Conservation (phyloP, 2,888 invertebrate species). For the Apodemia zela region DNA sequence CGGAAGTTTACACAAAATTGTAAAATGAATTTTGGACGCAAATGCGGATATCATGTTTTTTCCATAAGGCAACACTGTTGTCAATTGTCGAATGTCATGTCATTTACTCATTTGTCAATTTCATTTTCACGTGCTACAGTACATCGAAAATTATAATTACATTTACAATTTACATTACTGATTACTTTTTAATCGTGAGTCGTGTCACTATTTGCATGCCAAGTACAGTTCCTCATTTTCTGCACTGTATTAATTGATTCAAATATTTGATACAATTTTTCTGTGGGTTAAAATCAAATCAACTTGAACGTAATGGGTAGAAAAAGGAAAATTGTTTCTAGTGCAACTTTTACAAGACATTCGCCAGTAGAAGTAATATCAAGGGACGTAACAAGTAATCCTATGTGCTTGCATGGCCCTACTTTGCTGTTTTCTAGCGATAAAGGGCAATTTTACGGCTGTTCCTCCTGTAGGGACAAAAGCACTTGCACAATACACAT, state of each 20-base stretch:
- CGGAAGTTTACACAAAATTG: too few species aligned
- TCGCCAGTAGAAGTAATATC: slow-evolving; percentile 73
- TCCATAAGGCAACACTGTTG: too few species aligned
- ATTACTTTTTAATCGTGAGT: too few species aligned
- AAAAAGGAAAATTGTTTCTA: slow-evolving; percentile 53
- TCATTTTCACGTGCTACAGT: too few species aligned
- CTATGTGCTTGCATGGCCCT: slow-evolving; percentile 88
- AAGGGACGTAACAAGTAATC: slow-evolving; percentile 82
- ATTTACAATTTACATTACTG: too few species aligned
- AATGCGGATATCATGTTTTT: too few species aligned
- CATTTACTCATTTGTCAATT: too few species aligned
- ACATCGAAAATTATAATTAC: too few species aligned
- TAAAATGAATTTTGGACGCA: too few species aligned
- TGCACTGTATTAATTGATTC: background rate
- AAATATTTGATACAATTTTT: background rate
- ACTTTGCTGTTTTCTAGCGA: slow-evolving; percentile 84
- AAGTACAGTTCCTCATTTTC: too few species aligned
- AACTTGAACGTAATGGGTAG: slow-evolving; percentile 48
- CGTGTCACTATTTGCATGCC: too few species aligned
- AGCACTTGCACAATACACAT: slow-evolving; percentile 88
- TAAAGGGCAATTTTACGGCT: slow-evolving; percentile 85
- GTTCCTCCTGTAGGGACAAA: slow-evolving; percentile 90
- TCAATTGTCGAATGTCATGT: too few species aligned
- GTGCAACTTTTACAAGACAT: slow-evolving; percentile 38
- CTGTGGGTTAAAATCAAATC: background rate